phyloP scores from a whole-genome alignment of 2,797 vertebrate species.

The Sebastolobus altivelis region DNA sequence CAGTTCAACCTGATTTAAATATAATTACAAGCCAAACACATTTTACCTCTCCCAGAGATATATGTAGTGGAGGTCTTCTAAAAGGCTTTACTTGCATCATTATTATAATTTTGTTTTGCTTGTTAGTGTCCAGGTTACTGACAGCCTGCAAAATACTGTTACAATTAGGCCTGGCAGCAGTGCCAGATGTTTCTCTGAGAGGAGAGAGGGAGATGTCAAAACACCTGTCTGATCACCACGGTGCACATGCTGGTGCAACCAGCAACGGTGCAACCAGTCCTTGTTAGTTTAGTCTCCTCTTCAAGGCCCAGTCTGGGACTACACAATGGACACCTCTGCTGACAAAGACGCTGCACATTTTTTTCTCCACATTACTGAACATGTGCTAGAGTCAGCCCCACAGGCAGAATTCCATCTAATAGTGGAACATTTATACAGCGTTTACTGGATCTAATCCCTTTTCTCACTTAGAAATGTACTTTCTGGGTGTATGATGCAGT shows the following conservation, averaged over 20 bases:
- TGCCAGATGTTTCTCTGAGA: constrained; percentile 83
- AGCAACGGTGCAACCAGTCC: constrained; percentile 71
- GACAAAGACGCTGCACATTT: constrained; percentile 43
- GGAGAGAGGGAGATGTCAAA: constrained; percentile 84
- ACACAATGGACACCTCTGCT: constrained; percentile 48
- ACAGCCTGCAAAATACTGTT: constrained; percentile 81
- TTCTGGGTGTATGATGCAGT: not conserved
- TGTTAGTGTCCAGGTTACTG: constrained; percentile 82
- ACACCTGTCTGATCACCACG: constrained; percentile 84
- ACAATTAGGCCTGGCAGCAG: constrained; percentile 82
- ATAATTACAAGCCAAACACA: constrained; percentile 39
- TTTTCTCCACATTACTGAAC: not conserved
- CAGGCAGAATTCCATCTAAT: not conserved
- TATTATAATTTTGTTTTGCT: constrained; percentile 79
- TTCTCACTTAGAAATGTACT: not conserved
- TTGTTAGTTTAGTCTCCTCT: constrained; percentile 75
- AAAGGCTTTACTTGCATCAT: constrained; percentile 68
- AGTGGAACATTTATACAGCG: not conserved
- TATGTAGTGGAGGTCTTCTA: constrained; percentile 4
- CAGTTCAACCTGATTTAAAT: constrained; percentile 23
- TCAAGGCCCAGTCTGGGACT: constrained; percentile 64
- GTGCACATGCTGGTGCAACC: constrained; percentile 77
- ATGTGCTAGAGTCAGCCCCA: not conserved
- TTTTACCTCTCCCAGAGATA: constrained; percentile 32
- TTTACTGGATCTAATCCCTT: not conserved